phyloP scores from a whole-genome alignment of 1,140 invertebrate species.

The Drosophila tsacasi region DNA sequence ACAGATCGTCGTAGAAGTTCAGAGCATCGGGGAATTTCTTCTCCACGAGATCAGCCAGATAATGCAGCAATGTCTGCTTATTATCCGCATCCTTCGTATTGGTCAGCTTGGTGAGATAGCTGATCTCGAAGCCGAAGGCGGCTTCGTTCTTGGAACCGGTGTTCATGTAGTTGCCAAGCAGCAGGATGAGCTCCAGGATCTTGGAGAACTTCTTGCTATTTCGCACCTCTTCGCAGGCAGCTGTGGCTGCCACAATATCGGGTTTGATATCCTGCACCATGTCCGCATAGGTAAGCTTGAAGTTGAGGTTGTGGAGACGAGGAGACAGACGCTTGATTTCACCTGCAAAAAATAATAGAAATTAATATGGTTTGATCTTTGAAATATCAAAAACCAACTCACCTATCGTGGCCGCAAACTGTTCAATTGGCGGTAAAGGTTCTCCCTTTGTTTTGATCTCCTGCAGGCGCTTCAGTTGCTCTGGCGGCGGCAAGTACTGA shows the following conservation, averaged over 20 bases:
- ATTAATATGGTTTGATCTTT: not conserved
- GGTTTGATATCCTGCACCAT: conserved; percentile 96
- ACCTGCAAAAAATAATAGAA: conserved; percentile 33
- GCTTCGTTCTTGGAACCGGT: conserved; percentile 96
- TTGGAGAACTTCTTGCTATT: conserved; percentile 95
- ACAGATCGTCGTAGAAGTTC: conserved; percentile 94
- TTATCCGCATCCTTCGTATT: conserved; percentile 98
- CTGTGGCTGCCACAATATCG: conserved; percentile 97
- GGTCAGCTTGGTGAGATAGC: conserved; percentile 97
- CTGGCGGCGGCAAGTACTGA: conserved; percentile 95
- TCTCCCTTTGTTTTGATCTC: conserved; percentile 92
- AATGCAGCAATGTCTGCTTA: conserved; percentile 96
- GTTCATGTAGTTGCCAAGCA: conserved; percentile 98
- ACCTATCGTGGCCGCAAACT: conserved; percentile 96
- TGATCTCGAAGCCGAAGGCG: conserved; percentile 98
- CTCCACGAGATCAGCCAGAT: conserved; percentile 95
- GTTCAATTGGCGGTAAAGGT: conserved; percentile 96
- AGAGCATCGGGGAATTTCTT: conserved; percentile 94
- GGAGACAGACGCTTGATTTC: conserved; percentile 95
- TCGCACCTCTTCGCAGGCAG: conserved; percentile 97
- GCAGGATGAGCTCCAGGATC: conserved; percentile 94
- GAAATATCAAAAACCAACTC: conserved; percentile 56
- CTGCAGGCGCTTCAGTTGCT: conserved; percentile 93
- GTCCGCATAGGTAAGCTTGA: conserved; percentile 90
- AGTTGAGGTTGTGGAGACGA: conserved; percentile 95